Conservation (phyloP, 2,797 vertebrate species). For the Cossypha heuglini region DNA sequence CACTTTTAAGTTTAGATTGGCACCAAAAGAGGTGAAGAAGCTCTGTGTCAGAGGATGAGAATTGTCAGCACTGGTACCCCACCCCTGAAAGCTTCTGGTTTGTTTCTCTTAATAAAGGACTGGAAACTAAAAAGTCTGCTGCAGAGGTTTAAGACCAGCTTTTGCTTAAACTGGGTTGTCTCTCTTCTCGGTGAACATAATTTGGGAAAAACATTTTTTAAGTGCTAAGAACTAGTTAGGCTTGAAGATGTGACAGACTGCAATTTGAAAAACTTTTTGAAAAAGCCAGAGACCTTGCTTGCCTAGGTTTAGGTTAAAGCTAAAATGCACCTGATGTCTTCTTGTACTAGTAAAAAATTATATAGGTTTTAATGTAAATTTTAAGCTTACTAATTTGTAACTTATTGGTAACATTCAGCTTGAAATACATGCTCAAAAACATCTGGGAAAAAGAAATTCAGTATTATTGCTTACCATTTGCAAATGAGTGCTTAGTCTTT, state of each 20-base stretch:
- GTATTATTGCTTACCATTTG: background rate
- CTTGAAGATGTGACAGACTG: background rate
- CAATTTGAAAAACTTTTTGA: background rate
- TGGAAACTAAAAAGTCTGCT: background rate
- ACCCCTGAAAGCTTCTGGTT: background rate
- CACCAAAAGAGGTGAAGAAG: background rate
- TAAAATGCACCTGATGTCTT: background rate
- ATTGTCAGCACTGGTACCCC: background rate
- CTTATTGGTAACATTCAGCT: background rate
- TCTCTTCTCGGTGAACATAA: background rate
- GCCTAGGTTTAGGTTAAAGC: background rate
- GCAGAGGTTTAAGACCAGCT: background rate
- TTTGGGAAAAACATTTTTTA: conserved; percentile 13
- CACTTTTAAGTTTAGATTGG: conserved; percentile 11
- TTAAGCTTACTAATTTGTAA: conserved; percentile 11
- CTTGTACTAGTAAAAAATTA: background rate
- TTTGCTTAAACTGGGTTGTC: background rate
- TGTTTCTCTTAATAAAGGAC: background rate
- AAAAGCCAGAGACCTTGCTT: background rate
- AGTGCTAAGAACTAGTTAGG: background rate
- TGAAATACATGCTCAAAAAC: background rate
- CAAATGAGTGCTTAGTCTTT: conserved; percentile 13
- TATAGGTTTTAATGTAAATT: background rate
- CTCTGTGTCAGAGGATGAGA: background rate
- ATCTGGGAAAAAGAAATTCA: background rate